These are phyloP conservation scores for Holcopasites calliopsidis DNA, from an alignment of 1,140 invertebrate species.

Conservation along the genomic window DNA sequence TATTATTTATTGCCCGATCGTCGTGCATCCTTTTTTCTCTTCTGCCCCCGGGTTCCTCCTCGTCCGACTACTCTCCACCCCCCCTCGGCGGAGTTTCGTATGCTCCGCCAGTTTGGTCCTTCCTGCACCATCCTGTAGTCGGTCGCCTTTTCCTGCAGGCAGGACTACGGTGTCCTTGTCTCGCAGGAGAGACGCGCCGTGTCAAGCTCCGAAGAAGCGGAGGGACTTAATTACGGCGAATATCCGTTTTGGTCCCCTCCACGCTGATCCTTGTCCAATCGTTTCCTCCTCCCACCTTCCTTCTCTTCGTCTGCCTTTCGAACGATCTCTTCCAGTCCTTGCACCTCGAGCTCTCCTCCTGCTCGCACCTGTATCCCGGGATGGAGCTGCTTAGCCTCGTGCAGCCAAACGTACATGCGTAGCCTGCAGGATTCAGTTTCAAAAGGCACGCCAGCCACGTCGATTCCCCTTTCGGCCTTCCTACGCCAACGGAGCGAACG, in stretches of 20 bases:
- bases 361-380: neutral
- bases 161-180: conserved; percentile 39
- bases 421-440: neutral
- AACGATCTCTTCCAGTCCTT: neutral
- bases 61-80: conserved; percentile 10
- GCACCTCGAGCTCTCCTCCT: neutral
- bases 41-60: conserved; percentile 11
- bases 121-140: neutral
- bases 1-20: conserved; percentile 76
- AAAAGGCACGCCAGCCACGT: conserved; percentile 30
- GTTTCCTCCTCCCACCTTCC: conserved; percentile 5
- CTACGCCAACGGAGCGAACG: neutral
- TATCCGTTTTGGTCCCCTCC: conserved; percentile 56
- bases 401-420: neutral
- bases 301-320: conserved; percentile 24
- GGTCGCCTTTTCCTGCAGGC: conserved; percentile 22
- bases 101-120: conserved; percentile 46
- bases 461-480: neutral
- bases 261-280: conserved; percentile 27
- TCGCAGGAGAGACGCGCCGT: conserved; percentile 34
- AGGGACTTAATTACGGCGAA: conserved; percentile 77
- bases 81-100: conserved; percentile 19
- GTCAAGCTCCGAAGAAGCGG: conserved; percentile 68
- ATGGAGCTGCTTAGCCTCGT: conserved; percentile 3
- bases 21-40: conserved; percentile 66